A percentile compares a stretch with the other conserved stretches of the same genome.
Evolutionary conservation across 2,113 vertebrate genomes (phyloP).

Genomic region (Thalassarche chlororhynchos): DNA sequence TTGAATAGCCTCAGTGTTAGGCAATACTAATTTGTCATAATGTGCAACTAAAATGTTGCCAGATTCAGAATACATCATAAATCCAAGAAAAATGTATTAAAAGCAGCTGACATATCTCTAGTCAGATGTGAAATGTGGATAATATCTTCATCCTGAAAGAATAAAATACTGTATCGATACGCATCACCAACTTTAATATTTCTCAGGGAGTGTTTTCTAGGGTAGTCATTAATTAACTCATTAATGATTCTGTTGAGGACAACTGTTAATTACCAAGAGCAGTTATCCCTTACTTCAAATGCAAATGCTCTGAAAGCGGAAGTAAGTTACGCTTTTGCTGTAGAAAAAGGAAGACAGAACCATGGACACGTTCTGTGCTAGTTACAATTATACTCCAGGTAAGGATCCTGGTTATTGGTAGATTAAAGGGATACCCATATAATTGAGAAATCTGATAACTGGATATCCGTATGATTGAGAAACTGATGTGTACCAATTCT

Average conservation of each 20-base stretch:
- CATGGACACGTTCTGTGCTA: not conserved
- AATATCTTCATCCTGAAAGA: not conserved
- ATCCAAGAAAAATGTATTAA: constrained; percentile 48
- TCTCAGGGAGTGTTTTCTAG: not conserved
- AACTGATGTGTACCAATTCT: not conserved
- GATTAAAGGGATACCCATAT: not conserved
- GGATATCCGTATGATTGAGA: not conserved
- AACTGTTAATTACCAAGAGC: constrained; percentile 11
- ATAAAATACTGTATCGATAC: not conserved
- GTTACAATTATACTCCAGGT: not conserved
- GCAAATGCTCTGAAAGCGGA: not conserved
- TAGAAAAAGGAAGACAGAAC: not conserved
- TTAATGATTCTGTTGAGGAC: constrained; percentile 30
- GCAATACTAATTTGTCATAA: constrained; percentile 59
- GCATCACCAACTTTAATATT: not conserved
- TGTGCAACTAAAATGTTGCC: constrained; percentile 38
- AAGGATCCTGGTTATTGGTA: not conserved
- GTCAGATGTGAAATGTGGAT: constrained; percentile 43
- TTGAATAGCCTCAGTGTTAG: constrained; percentile 1
- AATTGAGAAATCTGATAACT: not conserved
- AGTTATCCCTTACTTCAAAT: not conserved
- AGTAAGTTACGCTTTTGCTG: not conserved
- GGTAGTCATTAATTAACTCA: constrained; percentile 24
- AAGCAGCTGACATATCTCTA: constrained; percentile 48
- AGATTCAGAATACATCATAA: constrained; percentile 32